Conservation (phyloP, 2,888 invertebrate species). For the Eumerus sabulonum region DNA sequence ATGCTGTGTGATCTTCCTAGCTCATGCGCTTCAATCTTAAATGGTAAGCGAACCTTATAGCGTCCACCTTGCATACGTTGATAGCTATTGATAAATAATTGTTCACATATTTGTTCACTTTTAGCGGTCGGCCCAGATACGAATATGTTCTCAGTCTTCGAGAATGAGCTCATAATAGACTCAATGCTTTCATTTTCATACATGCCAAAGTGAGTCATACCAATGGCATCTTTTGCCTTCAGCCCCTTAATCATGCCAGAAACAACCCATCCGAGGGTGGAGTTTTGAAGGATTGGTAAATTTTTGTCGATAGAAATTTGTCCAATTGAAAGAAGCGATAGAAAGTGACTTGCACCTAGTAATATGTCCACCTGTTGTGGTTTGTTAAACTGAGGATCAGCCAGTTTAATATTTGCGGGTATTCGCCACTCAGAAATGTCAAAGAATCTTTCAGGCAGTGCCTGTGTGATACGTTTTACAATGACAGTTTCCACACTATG, state of each 20-base stretch:
- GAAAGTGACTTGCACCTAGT: too few species aligned
- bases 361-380: too few species aligned
- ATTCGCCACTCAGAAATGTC: slow-evolving; percentile 4
- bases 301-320: slow-evolving; percentile 1
- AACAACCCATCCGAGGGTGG: not conserved
- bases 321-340: not conserved
- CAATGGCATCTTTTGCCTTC: not conserved
- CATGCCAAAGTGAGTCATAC: not conserved
- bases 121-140: too few species aligned
- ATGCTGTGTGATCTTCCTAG: not conserved
- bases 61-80: not conserved
- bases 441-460: not conserved
- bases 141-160: not conserved
- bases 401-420: slow-evolving; percentile 4
- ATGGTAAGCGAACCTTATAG: slow-evolving; percentile 5
- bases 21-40: not conserved
- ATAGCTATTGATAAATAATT: not conserved
- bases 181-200: not conserved
- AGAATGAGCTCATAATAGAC: not conserved
- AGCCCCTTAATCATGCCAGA: not conserved
- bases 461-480: not conserved
- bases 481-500: not conserved
- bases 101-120: not conserved
- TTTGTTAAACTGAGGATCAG: slow-evolving; percentile 1
- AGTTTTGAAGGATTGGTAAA: slow-evolving; percentile 2